Base-by-base conservation (phyloP, 2,888 invertebrate genomes). In the Tetramorium bicarinatum region DNA sequence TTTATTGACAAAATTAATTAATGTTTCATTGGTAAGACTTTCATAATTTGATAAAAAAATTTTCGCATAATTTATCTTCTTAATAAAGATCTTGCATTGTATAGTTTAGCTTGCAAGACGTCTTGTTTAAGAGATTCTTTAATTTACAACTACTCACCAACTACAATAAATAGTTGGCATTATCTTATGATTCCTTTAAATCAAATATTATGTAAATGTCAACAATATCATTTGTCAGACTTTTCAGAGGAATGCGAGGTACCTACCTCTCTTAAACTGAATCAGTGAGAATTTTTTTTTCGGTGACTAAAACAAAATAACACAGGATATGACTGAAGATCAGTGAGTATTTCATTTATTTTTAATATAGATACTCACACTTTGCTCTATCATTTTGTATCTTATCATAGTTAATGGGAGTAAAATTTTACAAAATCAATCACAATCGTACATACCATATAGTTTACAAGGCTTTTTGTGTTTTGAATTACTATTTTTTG, bases 141-240 rank as follows among this genome's bases (percentile, higher is more conserved):
- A 11, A 21, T 18, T 7, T 38, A 47, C 7, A n/a, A 41, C 13
- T 66, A 75, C 8, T 52, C 18, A 18, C 4, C 13, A 49, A 76
- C 21, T 66, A 34, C 7, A 75, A 62, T 62, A 62, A 52, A 52
- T 49, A 52, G 11, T 21, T 52, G 9, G 8, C 8, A 52, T 41
- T 25, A 25, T 41, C 11, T 25, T 41, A 9, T 34, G 3, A 49
- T 11, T 47, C 18, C 6, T 64, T 64, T 2, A 15, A 76, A 41
- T 38, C 49, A 62, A 7, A 74, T 15, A 15, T 54, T 54, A 52
- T 8, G 21, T 64, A 66, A 76, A 38, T 2, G 18, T 25, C 52
- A 34, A 41, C 13, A 52, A 62, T 75, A 52, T 75, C 34, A 61
- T 75, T 29, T n/a, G 74, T 77, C 54, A 77, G 67, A 77, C 67